Evolutionary conservation across 2,888 invertebrate genomes (phyloP).

Genomic region (Tribolium freemani): DNA sequence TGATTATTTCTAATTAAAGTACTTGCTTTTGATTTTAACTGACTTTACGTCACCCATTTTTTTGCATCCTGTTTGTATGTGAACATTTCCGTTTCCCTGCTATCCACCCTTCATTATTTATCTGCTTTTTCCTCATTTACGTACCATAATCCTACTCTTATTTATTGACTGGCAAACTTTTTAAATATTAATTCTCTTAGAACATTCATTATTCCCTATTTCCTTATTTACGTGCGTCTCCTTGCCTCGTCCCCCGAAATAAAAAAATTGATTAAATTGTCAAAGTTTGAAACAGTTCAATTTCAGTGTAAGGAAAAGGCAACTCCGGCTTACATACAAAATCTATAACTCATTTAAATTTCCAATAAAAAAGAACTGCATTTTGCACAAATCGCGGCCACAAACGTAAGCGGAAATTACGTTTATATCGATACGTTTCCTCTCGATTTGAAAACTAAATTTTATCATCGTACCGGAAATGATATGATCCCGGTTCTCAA

Average conservation of each 20-base stretch:
- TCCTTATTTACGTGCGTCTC: background rate
- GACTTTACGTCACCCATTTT: background rate
- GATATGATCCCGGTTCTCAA: background rate
- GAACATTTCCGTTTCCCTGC: background rate
- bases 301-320: background rate
- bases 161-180: slow-evolving; percentile 13
- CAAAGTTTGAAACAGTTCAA: background rate
- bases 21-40: no score
- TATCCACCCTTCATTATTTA: slow-evolving; percentile 1
- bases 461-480: slow-evolving; percentile 22
- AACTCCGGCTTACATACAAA: background rate
- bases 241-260: background rate
- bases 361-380: slow-evolving; percentile 6
- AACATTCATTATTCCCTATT: slow-evolving; percentile 11
- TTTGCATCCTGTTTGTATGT: background rate
- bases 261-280: slow-evolving; percentile 23
- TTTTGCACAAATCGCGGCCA: background rate
- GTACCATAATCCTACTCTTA: background rate
- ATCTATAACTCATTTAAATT: slow-evolving; percentile 18
- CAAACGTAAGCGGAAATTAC: slow-evolving; percentile 23
- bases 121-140: slow-evolving; percentile 5
- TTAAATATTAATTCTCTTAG: slow-evolving; percentile 18
- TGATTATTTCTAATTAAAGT: no score
- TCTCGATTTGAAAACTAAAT: background rate
- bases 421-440: slow-evolving; percentile 22